Conservation (phyloP, 2,113 vertebrate species). For the Empidonax traillii region DNA sequence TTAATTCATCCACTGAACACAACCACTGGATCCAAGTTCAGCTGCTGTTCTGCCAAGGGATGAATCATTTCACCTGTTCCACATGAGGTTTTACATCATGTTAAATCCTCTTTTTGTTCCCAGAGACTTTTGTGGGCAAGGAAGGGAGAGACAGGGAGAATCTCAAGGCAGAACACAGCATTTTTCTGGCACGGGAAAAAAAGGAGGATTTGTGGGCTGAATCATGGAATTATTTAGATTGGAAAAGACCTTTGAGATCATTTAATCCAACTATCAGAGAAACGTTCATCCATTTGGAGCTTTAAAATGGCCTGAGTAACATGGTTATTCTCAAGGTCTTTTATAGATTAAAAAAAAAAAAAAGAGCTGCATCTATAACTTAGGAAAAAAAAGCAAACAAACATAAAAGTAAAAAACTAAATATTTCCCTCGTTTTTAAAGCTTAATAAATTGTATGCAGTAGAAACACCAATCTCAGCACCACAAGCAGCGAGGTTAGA, state of each 20-base stretch:
- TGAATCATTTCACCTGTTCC: background rate
- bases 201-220: background rate
- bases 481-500: background rate
- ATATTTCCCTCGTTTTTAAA: background rate
- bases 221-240: background rate
- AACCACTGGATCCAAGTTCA: background rate
- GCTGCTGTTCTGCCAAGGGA: background rate
- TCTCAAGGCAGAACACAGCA: background rate
- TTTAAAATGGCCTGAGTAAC: background rate
- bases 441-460: background rate
- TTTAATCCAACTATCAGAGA: background rate
- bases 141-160: background rate
- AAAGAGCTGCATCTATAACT: background rate
- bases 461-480: background rate
- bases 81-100: background rate
- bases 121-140: background rate
- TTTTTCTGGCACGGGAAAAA: background rate
- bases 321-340: background rate
- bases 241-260: background rate
- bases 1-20: conserved; percentile 13
- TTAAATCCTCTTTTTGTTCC: background rate
- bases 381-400: background rate
- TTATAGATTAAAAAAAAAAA: background rate
- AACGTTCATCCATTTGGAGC: background rate
- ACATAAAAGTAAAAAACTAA: background rate